Evolutionary conservation across 2,888 invertebrate genomes (phyloP), one percentile per base, ranked within the genome.

Genomic region (Proisotoma minuta): DNA sequence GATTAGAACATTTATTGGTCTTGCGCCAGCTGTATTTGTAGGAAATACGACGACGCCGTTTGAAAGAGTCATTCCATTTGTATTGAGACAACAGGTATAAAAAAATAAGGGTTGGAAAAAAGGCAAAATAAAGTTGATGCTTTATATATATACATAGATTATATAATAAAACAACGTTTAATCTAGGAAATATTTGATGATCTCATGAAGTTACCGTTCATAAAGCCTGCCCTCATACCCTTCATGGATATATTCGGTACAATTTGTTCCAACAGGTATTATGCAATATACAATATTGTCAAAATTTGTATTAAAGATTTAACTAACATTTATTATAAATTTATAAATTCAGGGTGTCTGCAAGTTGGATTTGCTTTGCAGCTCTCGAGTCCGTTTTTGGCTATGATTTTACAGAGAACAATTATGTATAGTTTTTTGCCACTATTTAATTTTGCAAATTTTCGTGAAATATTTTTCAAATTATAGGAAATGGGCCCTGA

Each of bases 1-100:
- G 20, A 28, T 52, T 27, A 20, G 52, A n/a, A 52, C 52, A 12
- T 52, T 52, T 18, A 52, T 52, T 28, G 52, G 26, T 10, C 29
- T 52, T 28, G 52, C 27, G n/a, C 52, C 52, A 8, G 27, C 52
- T 12, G 28, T 52, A 12, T 52, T 28, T 27, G 28, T 52, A 12
- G 52, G 52, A 15, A 52, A 52, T 20, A 8, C 50, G 5, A 8
- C 8, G 4, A 24, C 50, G 8, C 20, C 50, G 5, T 50, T 50
- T 8, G 8, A 50, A 24, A 8, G 5, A 8, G 5, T 18, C 4
- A 24, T 50, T 8, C 50, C 50, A 5, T 4, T 8, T 24, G 24
- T 24, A 5, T n/a, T 50, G 8, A 27, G n/a, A 3, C 24, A 47
- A 5, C 47, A 47, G n/a, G 47, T 47, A 47, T 34, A 8, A 8